Evolutionary conservation across 2,888 invertebrate genomes (phyloP), one percentile per base, ranked within the genome.

Genomic region (Pterobdella sp.): DNA sequence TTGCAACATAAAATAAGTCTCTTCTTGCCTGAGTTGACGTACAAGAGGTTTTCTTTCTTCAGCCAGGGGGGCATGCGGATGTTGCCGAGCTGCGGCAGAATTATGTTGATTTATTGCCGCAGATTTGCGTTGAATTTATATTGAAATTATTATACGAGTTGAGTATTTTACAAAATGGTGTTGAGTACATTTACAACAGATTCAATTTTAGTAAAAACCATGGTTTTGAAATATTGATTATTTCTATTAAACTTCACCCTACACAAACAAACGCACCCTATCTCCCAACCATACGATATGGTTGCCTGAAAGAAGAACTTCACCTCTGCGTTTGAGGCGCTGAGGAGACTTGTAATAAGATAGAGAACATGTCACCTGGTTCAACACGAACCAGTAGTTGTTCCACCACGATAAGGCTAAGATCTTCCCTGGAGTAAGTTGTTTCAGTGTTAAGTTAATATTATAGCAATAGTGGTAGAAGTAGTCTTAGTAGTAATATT

Each of bases 331-430:
- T 35, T 60, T 71, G 0, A 34, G 63, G 1, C 32, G 31, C n/a
- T 63, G 18, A 1, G 71, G 71, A 22, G 60, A 60, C 56, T 71
- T 71, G 71, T 63, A 71, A n/a, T 37, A 71, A 35, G 32, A 35
- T 29, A 71, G 60, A n/a, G 34, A 34, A n/a, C 71, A 71, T 4
- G 71, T 71, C 26, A 71, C 35, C 36, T 71, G 71, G 56, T 71
- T 60, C 18, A 71, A 36, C 1, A 71, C 63, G 37, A 60, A 71
- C 71, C 71, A 71, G 60, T 71, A 71, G 71, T 49, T 32, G 31
- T 52, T 56, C 71, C 71, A 71, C 71, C 71, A 71, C 22, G 31
- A n/a, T 18, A 71, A 34, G 18, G 34, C 26, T n/a, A 71, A 63
- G 35, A 71, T 29, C 29, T 31, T 60, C n/a, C 71, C 71, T 71